phyloP scores from a whole-genome alignment of 2,888 invertebrate genomes.

The Cremastinae sp. region DNA sequence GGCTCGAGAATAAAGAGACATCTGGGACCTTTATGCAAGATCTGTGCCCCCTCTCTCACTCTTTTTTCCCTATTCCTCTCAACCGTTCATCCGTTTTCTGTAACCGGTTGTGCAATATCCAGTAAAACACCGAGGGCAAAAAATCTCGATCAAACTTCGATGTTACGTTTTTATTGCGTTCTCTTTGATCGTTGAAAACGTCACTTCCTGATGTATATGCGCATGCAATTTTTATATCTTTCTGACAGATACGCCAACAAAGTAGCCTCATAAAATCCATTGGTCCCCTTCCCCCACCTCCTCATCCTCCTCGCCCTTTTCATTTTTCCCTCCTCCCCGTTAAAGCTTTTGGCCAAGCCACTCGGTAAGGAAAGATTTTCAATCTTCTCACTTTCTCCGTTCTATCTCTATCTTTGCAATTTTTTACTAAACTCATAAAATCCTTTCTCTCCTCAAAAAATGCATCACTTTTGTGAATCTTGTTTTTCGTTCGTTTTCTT shows the following conservation, averaged over 20 bases:
- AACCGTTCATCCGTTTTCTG: neutral
- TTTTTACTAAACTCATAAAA: no score
- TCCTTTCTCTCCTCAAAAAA: neutral
- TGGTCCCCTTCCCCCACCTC: no score
- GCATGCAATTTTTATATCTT: neutral
- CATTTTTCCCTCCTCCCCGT: constrained; percentile 6
- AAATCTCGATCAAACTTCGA: constrained; percentile 22
- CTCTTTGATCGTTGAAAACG: constrained; percentile 34
- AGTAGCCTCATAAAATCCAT: constrained; percentile 35
- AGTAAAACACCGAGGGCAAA: constrained; percentile 27
- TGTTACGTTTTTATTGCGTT: constrained; percentile 45
- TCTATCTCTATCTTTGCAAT: no score
- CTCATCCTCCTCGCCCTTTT: no score
- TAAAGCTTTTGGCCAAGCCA: no score
- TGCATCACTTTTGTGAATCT: no score
- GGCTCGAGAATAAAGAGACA: constrained; percentile 58
- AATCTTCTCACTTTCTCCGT: no score
- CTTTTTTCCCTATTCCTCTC: neutral
- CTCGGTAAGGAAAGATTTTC: no score
- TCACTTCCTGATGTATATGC: constrained; percentile 6
- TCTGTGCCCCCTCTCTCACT: constrained; percentile 20
- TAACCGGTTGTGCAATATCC: constrained; percentile 36
- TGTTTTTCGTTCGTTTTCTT: no score
- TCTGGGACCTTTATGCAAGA: constrained; percentile 56
- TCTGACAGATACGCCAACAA: constrained; percentile 20